Conservation (phyloP, 1,140 invertebrate genomes). For the Cotesia typhae region DNA sequence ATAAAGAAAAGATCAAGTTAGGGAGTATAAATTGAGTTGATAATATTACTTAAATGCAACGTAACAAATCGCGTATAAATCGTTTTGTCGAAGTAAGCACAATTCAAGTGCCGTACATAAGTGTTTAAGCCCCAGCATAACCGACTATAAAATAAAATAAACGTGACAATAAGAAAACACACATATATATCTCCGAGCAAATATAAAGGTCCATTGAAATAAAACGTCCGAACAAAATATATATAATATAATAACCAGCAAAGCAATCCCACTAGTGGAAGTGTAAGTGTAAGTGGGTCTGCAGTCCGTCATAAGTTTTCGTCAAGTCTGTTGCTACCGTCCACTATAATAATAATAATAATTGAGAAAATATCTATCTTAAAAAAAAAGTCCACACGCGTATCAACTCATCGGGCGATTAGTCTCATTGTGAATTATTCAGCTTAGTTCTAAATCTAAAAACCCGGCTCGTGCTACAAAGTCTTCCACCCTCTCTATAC, state of each 20-base stretch:
- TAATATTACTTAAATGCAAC: constrained; percentile 26
- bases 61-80: constrained; percentile 29
- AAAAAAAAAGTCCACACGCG: constrained; percentile 12
- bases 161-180: constrained; percentile 12
- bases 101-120: constrained; percentile 13
- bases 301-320: constrained; percentile 7
- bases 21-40: not conserved
- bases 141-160: not conserved
- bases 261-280: not conserved
- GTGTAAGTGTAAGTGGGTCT: no score
- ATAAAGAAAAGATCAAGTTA: no score
- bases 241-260: constrained; percentile 1
- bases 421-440: constrained; percentile 56
- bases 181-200: constrained; percentile 6
- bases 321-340: not conserved
- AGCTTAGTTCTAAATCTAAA: no score
- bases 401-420: constrained; percentile 53
- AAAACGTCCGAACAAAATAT: constrained; percentile 16
- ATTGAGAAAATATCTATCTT: no score
- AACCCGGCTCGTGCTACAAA: constrained; percentile 23
- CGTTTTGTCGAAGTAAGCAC: not conserved
- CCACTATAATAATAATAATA: no score
- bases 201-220: constrained; percentile 21
- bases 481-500: constrained; percentile 22
- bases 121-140: not conserved